Base-by-base conservation (phyloP, 2,113 vertebrate genomes). In the Brachyhypopomus occidentalis region DNA sequence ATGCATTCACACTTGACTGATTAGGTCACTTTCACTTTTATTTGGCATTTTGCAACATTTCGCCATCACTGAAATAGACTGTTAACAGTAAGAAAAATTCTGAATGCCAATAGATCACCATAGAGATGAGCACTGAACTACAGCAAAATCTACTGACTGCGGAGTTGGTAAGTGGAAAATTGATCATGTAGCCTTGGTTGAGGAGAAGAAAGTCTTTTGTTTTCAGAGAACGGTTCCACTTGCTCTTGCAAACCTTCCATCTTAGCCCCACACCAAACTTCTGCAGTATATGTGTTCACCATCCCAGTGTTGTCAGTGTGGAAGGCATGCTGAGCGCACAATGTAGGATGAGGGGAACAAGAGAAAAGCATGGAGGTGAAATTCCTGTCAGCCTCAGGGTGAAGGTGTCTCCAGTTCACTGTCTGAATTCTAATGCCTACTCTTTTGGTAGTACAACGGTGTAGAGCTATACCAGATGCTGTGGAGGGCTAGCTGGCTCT, bases 401-500 rank as follows among this genome's bases (percentile, higher is more conserved):
- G 17, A 22, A 27, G 48, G 27, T n/a, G 45, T 17, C 77, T 17
- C 19, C 27, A 48, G 73, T 30, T 17, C 69, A 75, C 71, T 73
- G 72, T 69, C 52, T 74, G 84, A 83, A 76, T 81, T 75, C 63
- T 71, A 78, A 84, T 78, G 75, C 52, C 62, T 36, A 30, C 70
- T 74, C 75, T 78, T 81, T 84, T 64, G 71, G 41, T 27, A n/a
- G 69, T 55, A 56, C 2, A 27, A 76, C 38, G 59, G 67, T 73
- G 66, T 76, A 69, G 66, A 41, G 62, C 25, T 45, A 23, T 71
- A 56, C 81, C 30, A 48, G 63, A 77, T 67, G 59, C 48, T 66
- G 45, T 70, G 69, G 78, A 78, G 64, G 83, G 56, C 59, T 63
- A 38, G 78, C 70, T 92, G 89, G 88, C 89, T 88, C 75, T 56